Base-by-base conservation (phyloP, 37 sponge, comb jelly and placozoan genomes). In the Diacarnus erythraeanus region DNA sequence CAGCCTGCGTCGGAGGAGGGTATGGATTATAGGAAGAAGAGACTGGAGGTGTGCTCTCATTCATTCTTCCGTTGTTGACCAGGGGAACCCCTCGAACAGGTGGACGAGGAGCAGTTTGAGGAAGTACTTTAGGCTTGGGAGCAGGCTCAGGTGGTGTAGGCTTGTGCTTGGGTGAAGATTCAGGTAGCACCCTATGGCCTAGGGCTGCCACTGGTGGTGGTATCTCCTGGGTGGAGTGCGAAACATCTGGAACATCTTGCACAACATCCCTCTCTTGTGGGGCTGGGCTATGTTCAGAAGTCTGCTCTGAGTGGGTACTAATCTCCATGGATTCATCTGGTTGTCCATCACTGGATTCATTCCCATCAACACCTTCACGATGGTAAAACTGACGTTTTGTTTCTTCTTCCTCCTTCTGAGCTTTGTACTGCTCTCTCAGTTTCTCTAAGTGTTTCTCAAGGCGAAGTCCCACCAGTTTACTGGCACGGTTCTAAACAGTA, bases 371-470 rank as follows among this genome's bases (percentile, higher is more conserved):
- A 0, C 35, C 63, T n/a, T 78, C 73, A 42, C 77, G 67, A 35
- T 63, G 76, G 42, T 69, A 80, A 44, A 75, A 58, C 36, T 67
- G 36, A 42, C 74, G 38, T 34, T 59, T 71, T 31, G 41, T 54
- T 69, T 80, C 87, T 54, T 76, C 75, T 47, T 82, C 88, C 38
- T 78, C 69, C 36, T 81, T 68, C 68, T 88, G 83, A 1, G 22
- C 56, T 29, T 88, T 58, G 77, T 88, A 88, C 78, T 77, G 75
- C 69, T 82, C 78, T 2, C 88, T 41, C 69, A 76, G 15, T 69
- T 82, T 88, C 38, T 88, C 88, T 42, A 88, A 8, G 47, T 88
- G 88, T 37, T 71, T 88, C 74, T 88, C 88, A 23, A 82, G 74
- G 58, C 83, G 59, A 38, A 82, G 43, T 0, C 88, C 88, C 23